A percentile compares a stretch with the other conserved stretches of the same genome.
phyloP scores from a whole-genome alignment of 2,888 invertebrate genomes.

The Cloeon dipterum region DNA sequence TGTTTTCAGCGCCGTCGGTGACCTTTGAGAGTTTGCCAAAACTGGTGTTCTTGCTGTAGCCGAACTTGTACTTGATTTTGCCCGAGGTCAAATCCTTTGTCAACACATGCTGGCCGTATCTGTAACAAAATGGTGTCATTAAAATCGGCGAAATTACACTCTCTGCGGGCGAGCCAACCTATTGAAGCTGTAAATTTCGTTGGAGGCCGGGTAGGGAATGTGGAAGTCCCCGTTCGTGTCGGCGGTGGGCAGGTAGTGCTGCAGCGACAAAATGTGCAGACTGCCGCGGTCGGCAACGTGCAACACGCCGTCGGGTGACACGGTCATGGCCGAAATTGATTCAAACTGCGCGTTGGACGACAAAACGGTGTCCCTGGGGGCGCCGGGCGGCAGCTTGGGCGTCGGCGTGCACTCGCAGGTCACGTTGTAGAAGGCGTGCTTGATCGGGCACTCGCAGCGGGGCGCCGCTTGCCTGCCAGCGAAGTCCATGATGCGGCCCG shows the following conservation, averaged over 20 bases:
- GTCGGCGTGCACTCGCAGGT: background rate
- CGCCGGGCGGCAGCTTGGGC: background rate
- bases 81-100: conserved; percentile 91
- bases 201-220: conserved; percentile 79
- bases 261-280: conserved; percentile 58
- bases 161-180: too few relatives aligned
- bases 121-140: too few relatives aligned
- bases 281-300: conserved; percentile 89
- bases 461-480: conserved; percentile 31
- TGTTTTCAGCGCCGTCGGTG: conserved; percentile 81
- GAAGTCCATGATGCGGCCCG: conserved; percentile 75
- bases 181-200: conserved; percentile 85
- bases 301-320: conserved; percentile 86
- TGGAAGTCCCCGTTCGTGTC: conserved; percentile 79
- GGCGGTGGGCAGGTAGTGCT: conserved; percentile 67
- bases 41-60: conserved; percentile 90
- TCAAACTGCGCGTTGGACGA: conserved; percentile 81
- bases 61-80: conserved; percentile 80
- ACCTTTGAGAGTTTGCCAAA: conserved; percentile 86
- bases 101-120: conserved; percentile 87
- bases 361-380: conserved; percentile 48
- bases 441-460: background rate
- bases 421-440: background rate
- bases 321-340: conserved; percentile 70
- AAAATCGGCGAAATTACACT: too few relatives aligned